Evolutionary conservation across 2,797 vertebrate species (phyloP).

Genomic region (Centropyge bicolor): DNA sequence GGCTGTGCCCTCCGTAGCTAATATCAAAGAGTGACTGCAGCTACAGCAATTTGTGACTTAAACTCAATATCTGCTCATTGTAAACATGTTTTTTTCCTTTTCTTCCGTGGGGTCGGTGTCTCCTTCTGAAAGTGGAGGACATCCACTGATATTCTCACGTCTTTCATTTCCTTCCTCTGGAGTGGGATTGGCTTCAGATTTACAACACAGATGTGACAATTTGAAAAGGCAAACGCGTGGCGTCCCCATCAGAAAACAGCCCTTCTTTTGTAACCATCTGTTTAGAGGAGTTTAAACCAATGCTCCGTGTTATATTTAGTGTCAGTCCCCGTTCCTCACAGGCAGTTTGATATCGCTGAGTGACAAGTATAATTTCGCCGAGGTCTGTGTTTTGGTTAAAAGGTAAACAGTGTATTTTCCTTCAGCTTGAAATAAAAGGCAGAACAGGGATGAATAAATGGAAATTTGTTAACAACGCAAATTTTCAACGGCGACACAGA

Average conservation of each 20-base stretch:
- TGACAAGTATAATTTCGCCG: constrained; percentile 54
- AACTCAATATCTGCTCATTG: constrained; percentile 11
- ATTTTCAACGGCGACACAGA: constrained; percentile 17
- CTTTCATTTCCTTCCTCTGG: constrained; percentile 47
- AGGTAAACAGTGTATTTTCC: constrained; percentile 27
- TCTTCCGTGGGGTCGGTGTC: constrained; percentile 18
- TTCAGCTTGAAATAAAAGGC: constrained; percentile 20
- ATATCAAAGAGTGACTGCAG: neutral
- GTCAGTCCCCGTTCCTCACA: constrained; percentile 56
- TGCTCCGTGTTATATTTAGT: constrained; percentile 69
- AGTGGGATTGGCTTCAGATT: constrained; percentile 64
- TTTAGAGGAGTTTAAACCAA: constrained; percentile 70
- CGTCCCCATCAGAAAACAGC: constrained; percentile 67
- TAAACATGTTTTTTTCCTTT: constrained; percentile 28
- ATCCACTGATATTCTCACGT: constrained; percentile 39
- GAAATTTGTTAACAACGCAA: constrained; percentile 1
- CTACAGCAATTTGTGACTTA: constrained; percentile 12
- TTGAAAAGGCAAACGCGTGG: constrained; percentile 76
- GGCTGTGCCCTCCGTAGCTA: constrained; percentile 4
- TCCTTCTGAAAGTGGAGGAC: constrained; percentile 48
- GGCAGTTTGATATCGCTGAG: constrained; percentile 52
- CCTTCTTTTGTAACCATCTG: constrained; percentile 79
- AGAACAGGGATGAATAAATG: constrained; percentile 8
- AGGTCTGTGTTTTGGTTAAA: constrained; percentile 43
- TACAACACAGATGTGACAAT: constrained; percentile 78